These are phyloP conservation scores for Smittia sp. DNA, from an alignment of 2,888 invertebrate genomes.

Conservation along the genomic window DNA sequence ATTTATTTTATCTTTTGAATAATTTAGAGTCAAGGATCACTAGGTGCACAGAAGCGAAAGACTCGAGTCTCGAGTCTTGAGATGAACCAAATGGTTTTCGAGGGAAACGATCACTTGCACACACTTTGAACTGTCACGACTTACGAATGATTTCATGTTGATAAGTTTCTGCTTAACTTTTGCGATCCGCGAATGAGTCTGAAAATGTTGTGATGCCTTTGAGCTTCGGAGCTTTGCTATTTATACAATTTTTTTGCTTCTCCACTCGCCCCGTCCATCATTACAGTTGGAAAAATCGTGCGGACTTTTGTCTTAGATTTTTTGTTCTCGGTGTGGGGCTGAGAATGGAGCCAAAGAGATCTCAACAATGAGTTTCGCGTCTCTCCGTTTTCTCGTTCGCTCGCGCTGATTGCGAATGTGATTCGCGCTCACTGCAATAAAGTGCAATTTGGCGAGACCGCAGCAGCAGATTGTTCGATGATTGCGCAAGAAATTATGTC, in stretches of 20 bases:
- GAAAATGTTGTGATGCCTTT: slow-evolving; percentile 23
- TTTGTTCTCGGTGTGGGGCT: neutral
- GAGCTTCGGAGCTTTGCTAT: slow-evolving; percentile 15
- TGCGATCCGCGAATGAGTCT: neutral
- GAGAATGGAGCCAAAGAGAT: slow-evolving; percentile 23
- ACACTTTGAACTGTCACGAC: neutral
- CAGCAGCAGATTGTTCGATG: neutral
- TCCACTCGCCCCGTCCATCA: slow-evolving; percentile 29
- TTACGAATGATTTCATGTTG: slow-evolving; percentile 37
- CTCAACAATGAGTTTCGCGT: slow-evolving; percentile 7
- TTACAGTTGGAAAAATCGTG: slow-evolving; percentile 23
- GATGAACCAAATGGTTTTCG: too few relatives aligned
- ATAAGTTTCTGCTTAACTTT: slow-evolving; percentile 13
- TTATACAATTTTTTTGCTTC: slow-evolving; percentile 31
- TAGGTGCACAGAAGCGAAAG: too few relatives aligned
- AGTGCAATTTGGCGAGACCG: neutral
- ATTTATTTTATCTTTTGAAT: neutral
- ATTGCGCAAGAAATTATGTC: neutral
- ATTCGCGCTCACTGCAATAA: slow-evolving; percentile 1
- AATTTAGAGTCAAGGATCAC: neutral
- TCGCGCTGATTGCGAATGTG: neutral
- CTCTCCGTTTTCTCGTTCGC: neutral
- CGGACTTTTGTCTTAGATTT: slow-evolving; percentile 20
- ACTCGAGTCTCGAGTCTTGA: too few relatives aligned
- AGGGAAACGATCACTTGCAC: too few relatives aligned